Conservation (phyloP, 2,797 vertebrate species). For the Sebastes jordani region DNA sequence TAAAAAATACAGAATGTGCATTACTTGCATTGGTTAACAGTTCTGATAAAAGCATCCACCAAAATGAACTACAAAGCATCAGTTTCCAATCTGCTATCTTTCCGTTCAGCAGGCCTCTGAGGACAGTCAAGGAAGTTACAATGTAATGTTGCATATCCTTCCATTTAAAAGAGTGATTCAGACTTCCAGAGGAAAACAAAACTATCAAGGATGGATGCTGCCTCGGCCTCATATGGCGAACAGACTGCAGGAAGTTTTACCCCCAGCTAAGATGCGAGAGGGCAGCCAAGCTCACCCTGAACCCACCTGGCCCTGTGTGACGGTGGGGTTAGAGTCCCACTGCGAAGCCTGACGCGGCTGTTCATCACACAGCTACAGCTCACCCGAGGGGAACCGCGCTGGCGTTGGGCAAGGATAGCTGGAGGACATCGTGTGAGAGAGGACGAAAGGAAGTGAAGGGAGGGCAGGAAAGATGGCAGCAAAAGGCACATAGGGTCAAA, state of each 20-base stretch:
- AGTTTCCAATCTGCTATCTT: constrained; percentile 14
- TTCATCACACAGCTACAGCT: constrained; percentile 62
- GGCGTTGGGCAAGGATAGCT: constrained; percentile 60
- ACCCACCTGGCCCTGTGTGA: constrained; percentile 45
- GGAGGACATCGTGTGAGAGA: constrained; percentile 58
- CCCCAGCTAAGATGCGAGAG: constrained; percentile 28
- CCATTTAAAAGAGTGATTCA: constrained; percentile 35
- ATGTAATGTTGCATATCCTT: constrained; percentile 51
- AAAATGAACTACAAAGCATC: constrained; percentile 2
- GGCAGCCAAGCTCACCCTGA: constrained; percentile 57
- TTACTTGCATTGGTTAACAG: neutral
- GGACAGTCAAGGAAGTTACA: constrained; percentile 43
- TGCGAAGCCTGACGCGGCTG: constrained; percentile 41
- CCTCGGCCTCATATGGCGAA: constrained; percentile 9
- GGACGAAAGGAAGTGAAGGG: constrained; percentile 43
- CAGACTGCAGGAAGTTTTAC: constrained; percentile 27
- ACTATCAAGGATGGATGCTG: constrained; percentile 31
- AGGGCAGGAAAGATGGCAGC: constrained; percentile 58
- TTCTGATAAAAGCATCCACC: neutral
- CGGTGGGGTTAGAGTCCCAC: constrained; percentile 50
- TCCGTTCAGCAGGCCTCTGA: constrained; percentile 28
- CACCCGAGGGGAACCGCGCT: constrained; percentile 24
- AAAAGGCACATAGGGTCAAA: constrained; percentile 47
- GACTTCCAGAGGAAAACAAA: constrained; percentile 48
- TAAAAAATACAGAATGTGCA: neutral